Base-by-base conservation (phyloP, 2,797 vertebrate genomes). In the Gastrophryne carolinensis region DNA sequence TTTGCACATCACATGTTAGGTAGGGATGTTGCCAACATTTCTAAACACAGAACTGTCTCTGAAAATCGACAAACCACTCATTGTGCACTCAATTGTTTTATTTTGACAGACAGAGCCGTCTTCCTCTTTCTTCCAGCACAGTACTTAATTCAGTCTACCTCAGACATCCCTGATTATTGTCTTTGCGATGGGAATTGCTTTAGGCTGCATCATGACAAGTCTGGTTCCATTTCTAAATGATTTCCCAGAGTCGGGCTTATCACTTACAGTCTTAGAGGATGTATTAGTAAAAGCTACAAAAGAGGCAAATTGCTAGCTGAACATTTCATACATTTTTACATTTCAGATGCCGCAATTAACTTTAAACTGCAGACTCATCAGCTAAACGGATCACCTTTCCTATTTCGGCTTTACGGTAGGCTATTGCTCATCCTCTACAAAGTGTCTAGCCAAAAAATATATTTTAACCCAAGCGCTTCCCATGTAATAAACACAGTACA, bases 271-370 rank as follows among this genome's bases (percentile, higher is more conserved):
- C 47, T 23, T 27, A 66, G 37, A 52, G 19, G 8, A 52, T 12
- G 17, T 30, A 50, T 66, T 49, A 50, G 11, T 52, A 47, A 29
- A n/a, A 29, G 61, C 61, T 64, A 49, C 61, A 64, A 26, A 29
- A 47, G 49, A 32, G 27, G 41, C 62, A 65, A 65, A 65, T 49
- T 39, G 62, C 41, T n/a, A 49, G 62, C 32, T 65, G 62, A 65
- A 47, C 13, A 57, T 70, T 70, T 54, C 11, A 21, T 41, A 12
- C 24, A 54, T 56, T 69, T 69, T 56, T 39, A 54, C 5, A 56
- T 70, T 21, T 57, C 50, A 70, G 24, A 58, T 44, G 35, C 34
- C 30, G 67, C 53, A 70, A 70, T 70, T 69, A 56, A 56, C n/a
- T 56, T 30, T 44, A 44, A 41, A 27, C 67, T 53, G 29, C 24